phyloP scores from a whole-genome alignment of 23 tunicate species.

The Aplidium turbinatum region DNA sequence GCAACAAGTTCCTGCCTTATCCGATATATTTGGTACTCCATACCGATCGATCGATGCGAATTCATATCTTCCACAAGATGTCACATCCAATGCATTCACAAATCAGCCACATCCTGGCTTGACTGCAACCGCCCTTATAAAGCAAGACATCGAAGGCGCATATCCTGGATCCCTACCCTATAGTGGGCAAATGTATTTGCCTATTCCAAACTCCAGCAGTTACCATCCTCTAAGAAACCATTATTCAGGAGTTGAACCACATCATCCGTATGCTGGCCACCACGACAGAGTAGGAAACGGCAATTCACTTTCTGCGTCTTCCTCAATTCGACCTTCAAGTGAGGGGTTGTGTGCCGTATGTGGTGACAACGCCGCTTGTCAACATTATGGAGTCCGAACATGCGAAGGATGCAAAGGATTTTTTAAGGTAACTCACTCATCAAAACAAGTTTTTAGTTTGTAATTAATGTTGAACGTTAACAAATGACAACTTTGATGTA shows the following conservation, averaged over 20 bases:
- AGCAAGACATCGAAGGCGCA: slow-evolving; percentile 31
- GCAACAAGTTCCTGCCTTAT: slow-evolving; percentile 24
- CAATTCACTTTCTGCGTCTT: slow-evolving; percentile 29
- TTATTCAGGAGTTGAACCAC: slow-evolving; percentile 40
- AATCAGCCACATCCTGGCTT: slow-evolving; percentile 23
- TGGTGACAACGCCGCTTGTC: slow-evolving; percentile 98
- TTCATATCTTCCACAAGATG: slow-evolving; percentile 33
- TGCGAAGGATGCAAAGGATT: slow-evolving; percentile 99
- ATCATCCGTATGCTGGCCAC: slow-evolving; percentile 42
- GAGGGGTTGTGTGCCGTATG: slow-evolving; percentile 97
- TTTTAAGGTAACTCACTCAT: slow-evolving; percentile 70
- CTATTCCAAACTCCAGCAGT: slow-evolving; percentile 41
- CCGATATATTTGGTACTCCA: slow-evolving; percentile 36
- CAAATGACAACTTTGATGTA: not conserved
- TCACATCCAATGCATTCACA: slow-evolving; percentile 17
- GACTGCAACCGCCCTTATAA: slow-evolving; percentile 31
- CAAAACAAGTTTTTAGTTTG: not conserved
- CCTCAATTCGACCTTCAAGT: slow-evolving; percentile 44
- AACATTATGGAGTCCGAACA: slow-evolving; percentile 96
- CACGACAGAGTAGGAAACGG: slow-evolving; percentile 5
- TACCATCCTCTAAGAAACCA: slow-evolving; percentile 48
- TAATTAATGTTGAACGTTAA: not conserved
- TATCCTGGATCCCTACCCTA: slow-evolving; percentile 31
- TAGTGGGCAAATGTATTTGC: slow-evolving; percentile 66
- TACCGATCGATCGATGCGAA: slow-evolving; percentile 38